A percentile compares a stretch with the other conserved stretches of the same genome.
Conservation (phyloP, 2,113 vertebrate species). For the Oncorhynchus clarkii region DNA sequence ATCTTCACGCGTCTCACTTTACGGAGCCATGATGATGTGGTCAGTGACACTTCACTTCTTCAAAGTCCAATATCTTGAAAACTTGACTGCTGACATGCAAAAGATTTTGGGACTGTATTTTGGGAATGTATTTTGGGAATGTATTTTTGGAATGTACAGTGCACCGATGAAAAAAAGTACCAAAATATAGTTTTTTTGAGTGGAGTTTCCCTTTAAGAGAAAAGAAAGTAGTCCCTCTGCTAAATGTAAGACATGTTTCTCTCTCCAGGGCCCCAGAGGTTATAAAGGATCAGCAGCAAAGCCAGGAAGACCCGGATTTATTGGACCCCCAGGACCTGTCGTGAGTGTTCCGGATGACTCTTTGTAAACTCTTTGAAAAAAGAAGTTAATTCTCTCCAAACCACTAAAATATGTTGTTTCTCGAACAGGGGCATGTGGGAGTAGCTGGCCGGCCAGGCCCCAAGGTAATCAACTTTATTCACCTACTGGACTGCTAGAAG, state of each 20-base stretch:
- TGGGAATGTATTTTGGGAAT: too few relatives aligned
- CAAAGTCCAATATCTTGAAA: too few relatives aligned
- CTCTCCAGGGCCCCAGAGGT: slow-evolving; percentile 67
- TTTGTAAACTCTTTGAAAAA: slow-evolving; percentile 41
- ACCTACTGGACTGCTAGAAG: slow-evolving; percentile 17
- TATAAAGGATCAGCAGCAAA: slow-evolving; percentile 74
- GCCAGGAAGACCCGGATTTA: slow-evolving; percentile 77
- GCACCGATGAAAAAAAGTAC: too few relatives aligned
- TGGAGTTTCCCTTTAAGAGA: too few relatives aligned
- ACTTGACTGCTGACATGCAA: too few relatives aligned
- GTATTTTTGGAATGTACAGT: too few relatives aligned
- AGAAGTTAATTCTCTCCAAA: slow-evolving; percentile 44
- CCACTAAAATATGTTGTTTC: slow-evolving; percentile 53
- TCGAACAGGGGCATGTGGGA: slow-evolving; percentile 72
- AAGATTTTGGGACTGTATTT: too few relatives aligned
- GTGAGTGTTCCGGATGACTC: slow-evolving; percentile 64
- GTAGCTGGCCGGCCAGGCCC: slow-evolving; percentile 63
- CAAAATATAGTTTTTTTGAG: too few relatives aligned
- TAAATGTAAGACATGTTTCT: slow-evolving; percentile 55
- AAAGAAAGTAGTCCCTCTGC: slow-evolving; percentile 22
- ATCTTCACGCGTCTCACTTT: background rate
- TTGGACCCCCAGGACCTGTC: slow-evolving; percentile 67
- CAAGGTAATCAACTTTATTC: slow-evolving; percentile 65
- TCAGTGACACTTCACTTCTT: too few relatives aligned
- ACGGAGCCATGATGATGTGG: too few relatives aligned